Evolutionary conservation across 2,797 vertebrate species (phyloP).

Genomic region (Euphonia xanthogaster): DNA sequence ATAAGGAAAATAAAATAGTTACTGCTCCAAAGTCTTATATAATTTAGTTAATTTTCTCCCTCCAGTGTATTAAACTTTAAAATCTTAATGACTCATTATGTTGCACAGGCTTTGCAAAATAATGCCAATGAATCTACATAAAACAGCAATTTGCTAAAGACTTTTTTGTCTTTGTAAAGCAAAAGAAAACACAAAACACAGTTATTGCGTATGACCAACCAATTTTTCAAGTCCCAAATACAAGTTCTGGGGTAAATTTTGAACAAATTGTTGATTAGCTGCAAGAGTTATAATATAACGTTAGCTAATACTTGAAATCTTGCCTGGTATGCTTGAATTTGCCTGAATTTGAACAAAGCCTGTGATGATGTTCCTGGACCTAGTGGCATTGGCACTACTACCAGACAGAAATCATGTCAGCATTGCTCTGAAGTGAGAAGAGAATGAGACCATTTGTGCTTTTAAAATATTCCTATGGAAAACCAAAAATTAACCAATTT

Average conservation of each 20-base stretch:
- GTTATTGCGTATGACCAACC: not conserved
- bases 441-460: not conserved
- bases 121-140: not conserved
- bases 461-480: not conserved
- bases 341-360: not conserved
- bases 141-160: slow-evolving; percentile 14
- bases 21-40: not conserved
- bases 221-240: not conserved
- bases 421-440: not conserved
- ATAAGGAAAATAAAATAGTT: slow-evolving; percentile 48
- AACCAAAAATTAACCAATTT: not conserved
- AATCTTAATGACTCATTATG: slow-evolving; percentile 12
- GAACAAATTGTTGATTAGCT: not conserved
- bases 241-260: not conserved
- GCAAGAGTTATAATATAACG: not conserved
- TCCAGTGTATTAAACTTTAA: not conserved
- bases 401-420: not conserved
- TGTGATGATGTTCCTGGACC: not conserved
- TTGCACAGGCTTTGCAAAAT: not conserved
- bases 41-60: not conserved
- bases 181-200: not conserved
- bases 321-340: not conserved
- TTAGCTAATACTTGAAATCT: not conserved
- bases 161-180: not conserved
- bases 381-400: not conserved